Evolutionary conservation across 2,888 invertebrate species (phyloP).

Genomic region (Achlya flavicornis): DNA sequence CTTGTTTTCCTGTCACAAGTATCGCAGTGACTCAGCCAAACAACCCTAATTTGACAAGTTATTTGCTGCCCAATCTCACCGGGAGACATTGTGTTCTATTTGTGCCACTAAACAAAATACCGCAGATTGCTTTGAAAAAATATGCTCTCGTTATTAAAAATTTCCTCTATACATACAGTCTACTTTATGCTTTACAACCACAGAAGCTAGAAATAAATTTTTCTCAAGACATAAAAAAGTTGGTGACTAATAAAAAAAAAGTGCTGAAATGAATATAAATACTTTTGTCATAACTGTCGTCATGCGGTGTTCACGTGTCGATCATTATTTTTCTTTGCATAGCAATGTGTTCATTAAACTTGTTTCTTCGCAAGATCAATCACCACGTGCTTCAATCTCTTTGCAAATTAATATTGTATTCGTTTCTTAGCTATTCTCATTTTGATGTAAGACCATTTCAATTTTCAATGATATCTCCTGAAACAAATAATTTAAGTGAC

Average conservation of each 20-base stretch:
- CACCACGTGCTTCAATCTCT: neutral
- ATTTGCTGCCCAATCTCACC: slow-evolving; percentile 1
- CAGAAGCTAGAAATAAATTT: neutral
- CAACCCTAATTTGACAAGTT: neutral
- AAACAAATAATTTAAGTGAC: neutral
- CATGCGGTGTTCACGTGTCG: slow-evolving; percentile 5
- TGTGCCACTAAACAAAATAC: neutral
- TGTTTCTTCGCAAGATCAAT: neutral
- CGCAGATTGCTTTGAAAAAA: neutral
- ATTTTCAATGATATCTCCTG: neutral
- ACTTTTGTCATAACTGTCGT: slow-evolving; percentile 4
- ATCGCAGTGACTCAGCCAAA: neutral
- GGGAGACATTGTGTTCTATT: neutral
- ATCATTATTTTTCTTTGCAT: neutral
- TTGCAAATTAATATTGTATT: neutral
- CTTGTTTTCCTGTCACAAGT: neutral
- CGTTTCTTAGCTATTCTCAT: neutral
- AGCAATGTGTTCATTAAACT: neutral
- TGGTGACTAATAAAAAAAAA: neutral
- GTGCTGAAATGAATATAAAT: neutral
- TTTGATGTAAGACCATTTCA: neutral
- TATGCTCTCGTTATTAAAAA: neutral
- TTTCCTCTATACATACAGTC: neutral
- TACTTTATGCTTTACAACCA: neutral
- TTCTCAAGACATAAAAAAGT: neutral